A percentile compares a stretch with the other conserved stretches of the same genome.
Conservation (phyloP, 2,113 vertebrate genomes). For the Centrocercus urophasianus region DNA sequence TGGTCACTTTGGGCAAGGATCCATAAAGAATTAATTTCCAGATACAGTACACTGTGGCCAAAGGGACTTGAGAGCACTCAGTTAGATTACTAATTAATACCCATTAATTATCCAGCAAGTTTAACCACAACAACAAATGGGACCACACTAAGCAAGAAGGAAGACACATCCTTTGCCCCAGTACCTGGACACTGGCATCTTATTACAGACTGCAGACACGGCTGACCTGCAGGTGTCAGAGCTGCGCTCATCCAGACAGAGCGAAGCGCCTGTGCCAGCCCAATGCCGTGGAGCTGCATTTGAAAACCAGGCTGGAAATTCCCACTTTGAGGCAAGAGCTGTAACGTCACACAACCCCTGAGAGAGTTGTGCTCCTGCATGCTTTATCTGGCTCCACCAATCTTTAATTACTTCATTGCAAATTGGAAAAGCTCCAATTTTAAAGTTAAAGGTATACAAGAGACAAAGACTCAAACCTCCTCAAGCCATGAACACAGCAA, state of each 20-base stretch:
- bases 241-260: neutral
- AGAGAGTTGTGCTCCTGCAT: fast-evolving
- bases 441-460: neutral
- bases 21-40: neutral
- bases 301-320: neutral
- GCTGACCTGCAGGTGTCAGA: neutral
- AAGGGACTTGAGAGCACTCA: neutral
- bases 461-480: neutral
- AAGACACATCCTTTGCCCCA: neutral
- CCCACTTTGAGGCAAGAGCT: neutral
- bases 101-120: neutral
- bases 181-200: fast-evolving
- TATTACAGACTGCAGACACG: neutral
- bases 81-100: neutral
- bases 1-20: neutral
- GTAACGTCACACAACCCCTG: neutral
- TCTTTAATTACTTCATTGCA: neutral
- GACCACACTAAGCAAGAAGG: neutral
- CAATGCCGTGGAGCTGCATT: fast-evolving
- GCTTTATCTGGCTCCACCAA: neutral
- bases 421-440: neutral
- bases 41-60: neutral
- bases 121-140: neutral
- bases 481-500: neutral
- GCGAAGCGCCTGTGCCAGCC: neutral